Evolutionary conservation across 1,140 invertebrate genomes (phyloP).

Genomic region (Mya arenaria): DNA sequence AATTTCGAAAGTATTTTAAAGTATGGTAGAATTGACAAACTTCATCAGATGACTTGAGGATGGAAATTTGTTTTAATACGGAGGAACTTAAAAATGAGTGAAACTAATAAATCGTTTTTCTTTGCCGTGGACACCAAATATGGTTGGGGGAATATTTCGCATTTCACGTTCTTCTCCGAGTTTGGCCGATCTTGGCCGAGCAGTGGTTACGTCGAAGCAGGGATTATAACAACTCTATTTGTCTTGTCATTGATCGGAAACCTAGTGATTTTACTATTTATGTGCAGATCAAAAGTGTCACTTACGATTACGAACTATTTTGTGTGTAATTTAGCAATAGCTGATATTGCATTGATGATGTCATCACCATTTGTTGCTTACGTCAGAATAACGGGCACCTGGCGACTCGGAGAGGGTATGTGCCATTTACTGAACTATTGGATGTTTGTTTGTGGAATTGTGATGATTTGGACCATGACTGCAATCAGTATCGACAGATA

Average conservation of each 20-base stretch:
- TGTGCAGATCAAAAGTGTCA: conserved; percentile 58
- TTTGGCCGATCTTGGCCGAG: conserved; percentile 66
- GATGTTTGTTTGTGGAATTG: conserved; percentile 67
- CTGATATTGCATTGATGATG: conserved; percentile 68
- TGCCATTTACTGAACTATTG: conserved; percentile 66
- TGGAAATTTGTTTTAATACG: too few species aligned
- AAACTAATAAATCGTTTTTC: too few species aligned
- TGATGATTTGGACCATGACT: conserved; percentile 75
- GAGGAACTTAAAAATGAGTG: too few species aligned
- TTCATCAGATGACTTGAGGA: too few species aligned
- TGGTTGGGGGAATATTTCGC: too few species aligned
- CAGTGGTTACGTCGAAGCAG: conserved; percentile 63
- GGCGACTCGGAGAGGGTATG: conserved; percentile 67
- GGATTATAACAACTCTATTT: conserved; percentile 61
- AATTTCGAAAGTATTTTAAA: too few species aligned
- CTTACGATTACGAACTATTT: conserved; percentile 71
- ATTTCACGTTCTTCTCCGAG: conserved; percentile 74
- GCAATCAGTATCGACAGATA: conserved; percentile 74
- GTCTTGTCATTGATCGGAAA: conserved; percentile 75
- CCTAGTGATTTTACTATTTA: conserved; percentile 59
- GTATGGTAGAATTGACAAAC: too few species aligned
- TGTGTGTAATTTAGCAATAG: conserved; percentile 71
- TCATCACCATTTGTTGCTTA: conserved; percentile 69
- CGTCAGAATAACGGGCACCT: conserved; percentile 63
- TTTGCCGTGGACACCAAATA: too few species aligned